Conservation (phyloP, 2,113 vertebrate genomes). For the Australoheros scitulus region DNA sequence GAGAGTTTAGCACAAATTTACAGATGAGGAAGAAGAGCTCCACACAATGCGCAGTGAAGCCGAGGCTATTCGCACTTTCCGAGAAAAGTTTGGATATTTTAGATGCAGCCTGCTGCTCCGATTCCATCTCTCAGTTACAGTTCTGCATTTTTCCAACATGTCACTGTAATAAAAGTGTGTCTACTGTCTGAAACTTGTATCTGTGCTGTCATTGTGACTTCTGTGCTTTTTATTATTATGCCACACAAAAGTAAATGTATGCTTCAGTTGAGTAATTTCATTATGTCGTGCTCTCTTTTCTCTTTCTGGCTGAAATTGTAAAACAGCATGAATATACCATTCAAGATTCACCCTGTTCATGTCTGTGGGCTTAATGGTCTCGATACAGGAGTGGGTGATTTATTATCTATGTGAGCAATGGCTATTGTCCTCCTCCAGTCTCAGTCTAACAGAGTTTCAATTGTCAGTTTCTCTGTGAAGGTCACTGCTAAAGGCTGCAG, state of each 20-base stretch:
- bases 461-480: slow-evolving; percentile 53
- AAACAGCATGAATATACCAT: slow-evolving; percentile 47
- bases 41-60: not conserved
- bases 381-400: slow-evolving; percentile 66
- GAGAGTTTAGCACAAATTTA: not conserved
- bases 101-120: not conserved
- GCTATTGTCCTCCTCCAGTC: slow-evolving; percentile 57
- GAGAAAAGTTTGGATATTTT: not conserved
- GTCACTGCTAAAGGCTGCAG: slow-evolving; percentile 29
- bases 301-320: slow-evolving; percentile 22
- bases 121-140: not conserved
- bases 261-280: slow-evolving; percentile 36
- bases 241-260: slow-evolving; percentile 10
- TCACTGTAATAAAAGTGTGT: not conserved
- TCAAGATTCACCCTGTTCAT: slow-evolving; percentile 31
- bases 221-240: not conserved
- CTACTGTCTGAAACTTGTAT: not conserved
- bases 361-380: slow-evolving; percentile 36
- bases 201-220: not conserved
- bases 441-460: slow-evolving; percentile 47
- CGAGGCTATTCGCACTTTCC: not conserved
- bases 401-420: slow-evolving; percentile 46
- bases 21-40: not conserved
- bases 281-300: slow-evolving; percentile 5
- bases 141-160: not conserved